These are phyloP conservation scores for Globia sparganii DNA, from an alignment of 2,888 invertebrate genomes.

Conservation along the genomic window DNA sequence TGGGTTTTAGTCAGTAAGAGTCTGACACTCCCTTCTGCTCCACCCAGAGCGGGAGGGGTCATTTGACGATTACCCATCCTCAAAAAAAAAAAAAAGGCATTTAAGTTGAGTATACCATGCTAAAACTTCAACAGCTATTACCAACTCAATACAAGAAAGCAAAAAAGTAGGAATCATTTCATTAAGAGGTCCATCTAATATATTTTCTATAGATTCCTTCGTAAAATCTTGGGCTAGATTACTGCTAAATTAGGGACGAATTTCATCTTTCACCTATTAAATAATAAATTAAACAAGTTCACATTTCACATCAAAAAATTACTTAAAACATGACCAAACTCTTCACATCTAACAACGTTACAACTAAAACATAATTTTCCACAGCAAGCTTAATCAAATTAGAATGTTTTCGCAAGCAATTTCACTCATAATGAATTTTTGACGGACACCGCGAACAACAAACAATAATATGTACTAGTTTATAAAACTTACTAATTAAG, in stretches of 20 bases:
- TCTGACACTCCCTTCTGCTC: too few relatives aligned
- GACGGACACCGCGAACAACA: slow-evolving; percentile 22
- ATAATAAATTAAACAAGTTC: neutral
- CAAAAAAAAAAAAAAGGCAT: too few relatives aligned
- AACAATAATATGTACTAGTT: slow-evolving; percentile 23
- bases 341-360: slow-evolving; percentile 8
- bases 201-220: neutral
- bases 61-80: too few relatives aligned
- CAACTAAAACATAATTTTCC: slow-evolving; percentile 12
- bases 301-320: neutral
- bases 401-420: slow-evolving; percentile 49
- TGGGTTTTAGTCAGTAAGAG: too few relatives aligned
- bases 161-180: neutral
- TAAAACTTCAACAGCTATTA: neutral
- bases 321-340: neutral
- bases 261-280: too few relatives aligned
- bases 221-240: neutral
- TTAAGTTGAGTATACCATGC: neutral
- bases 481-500: slow-evolving; percentile 50
- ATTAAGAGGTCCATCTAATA: neutral
- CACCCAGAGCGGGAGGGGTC: too few relatives aligned
- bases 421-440: slow-evolving; percentile 56
- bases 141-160: neutral
- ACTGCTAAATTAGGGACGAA: neutral
- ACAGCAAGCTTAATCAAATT: slow-evolving; percentile 30